Evolutionary conservation across 2,113 vertebrate genomes (phyloP), one percentile per base, ranked within the genome.

Genomic region (Rhinolophus sinicus): DNA sequence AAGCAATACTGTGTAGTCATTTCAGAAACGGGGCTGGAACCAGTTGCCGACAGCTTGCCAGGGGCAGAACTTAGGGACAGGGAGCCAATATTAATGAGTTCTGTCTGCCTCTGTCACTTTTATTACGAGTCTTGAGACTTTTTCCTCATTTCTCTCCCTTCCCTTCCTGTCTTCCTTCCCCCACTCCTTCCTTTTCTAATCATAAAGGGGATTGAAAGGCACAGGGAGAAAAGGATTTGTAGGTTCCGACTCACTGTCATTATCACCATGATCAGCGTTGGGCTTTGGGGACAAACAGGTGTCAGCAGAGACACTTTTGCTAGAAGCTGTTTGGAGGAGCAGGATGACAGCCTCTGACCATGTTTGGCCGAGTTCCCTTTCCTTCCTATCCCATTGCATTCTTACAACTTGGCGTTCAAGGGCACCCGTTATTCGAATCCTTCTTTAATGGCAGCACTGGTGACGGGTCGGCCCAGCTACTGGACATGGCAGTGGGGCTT

Each of bases 331-430:
- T 2, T 6, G 50, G 38, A 22, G 33, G 6, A 9, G 73, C 58
- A 0, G 8, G 65, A 6, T 2, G 30, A 19, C 1, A 0, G 8
- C 16, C 16, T 1, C 18, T 4, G 24, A 21, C 30, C 2, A 0
- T 3, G 2, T 1, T 0, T 24, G 35, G 65, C n/a, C 11, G 11
- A 33, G 54, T 21, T 28, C 24, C 30, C 52, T 9, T 12, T 14
- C 40, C 65, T 5, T 35, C 11, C 56, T 6, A 0, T 0, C 14
- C 38, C 4, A 2, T 3, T 7, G 65, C 26, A 6, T 5, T 30
- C 3, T 0, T 0, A 2, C 6, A 26, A 16, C 77, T 50, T 11
- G 4, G 40, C 28, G 47, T 6, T 24, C 28, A 4, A 35, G 69
- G 21, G 3, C 1, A 14, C 0, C 87, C 0, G 0, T 7, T 10